Evolutionary conservation across 1,140 invertebrate species (phyloP), one percentile per base, ranked within the genome.

Genomic region (Ceratina calcarata): DNA sequence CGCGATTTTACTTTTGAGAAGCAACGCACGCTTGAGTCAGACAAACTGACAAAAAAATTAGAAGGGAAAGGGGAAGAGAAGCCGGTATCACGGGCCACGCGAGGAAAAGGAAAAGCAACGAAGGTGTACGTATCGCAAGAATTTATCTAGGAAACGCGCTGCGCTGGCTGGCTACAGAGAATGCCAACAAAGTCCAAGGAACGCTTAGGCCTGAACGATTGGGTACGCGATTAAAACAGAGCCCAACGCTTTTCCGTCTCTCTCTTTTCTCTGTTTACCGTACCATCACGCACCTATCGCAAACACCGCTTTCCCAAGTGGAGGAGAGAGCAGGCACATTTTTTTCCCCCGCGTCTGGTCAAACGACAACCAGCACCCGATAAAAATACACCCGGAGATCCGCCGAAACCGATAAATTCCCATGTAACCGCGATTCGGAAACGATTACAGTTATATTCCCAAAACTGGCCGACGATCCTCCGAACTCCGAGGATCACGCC

Each of bases 131-230:
- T 78, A 78, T 78, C 69, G 76, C 51, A 57, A 53, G 76, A 72
- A 78, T 78, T 78, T 78, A 78, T 78, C 76, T 78, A 72, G 76
- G 69, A 78, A 78, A 78, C 69, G 24, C 65, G 68, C 27, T 22
- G 24, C 65, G 68, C 27, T 18, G 32, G 57, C 22, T 49, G 51
- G 51, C 49, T 64, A 64, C 60, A 55, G 20, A 72, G 76, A 78
- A 72, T 72, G 69, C 76, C 60, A 78, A 78, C 76, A 78, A 78
- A 78, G 76, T 78, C 69, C 76, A 64, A 24, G 68, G 45, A 72
- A 64, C 76, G 58, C 45, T 58, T 45, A 51, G 37, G 75, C 67
- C 16, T 49, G 45, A 18, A 3, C 76, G 76, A 78, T 78, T 78
- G 68, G 69, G 16, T 64, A 62, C 76, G 68, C 76, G 76, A 78